Evolutionary conservation across 2,888 invertebrate species (phyloP), one percentile per base, ranked within the genome.

Genomic region (Alviniconcha strummeri): DNA sequence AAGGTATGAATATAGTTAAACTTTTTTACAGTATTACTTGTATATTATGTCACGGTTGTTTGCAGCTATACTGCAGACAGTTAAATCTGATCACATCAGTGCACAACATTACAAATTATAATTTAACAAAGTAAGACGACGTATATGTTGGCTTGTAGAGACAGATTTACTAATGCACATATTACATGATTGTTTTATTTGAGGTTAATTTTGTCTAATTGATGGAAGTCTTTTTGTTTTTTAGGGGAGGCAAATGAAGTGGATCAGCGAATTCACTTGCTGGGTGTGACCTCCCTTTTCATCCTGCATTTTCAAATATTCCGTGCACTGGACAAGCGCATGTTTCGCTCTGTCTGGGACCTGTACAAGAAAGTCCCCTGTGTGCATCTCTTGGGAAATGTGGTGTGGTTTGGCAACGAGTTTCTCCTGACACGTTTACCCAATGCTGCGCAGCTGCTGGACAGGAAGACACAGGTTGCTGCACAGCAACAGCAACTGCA

Each of bases 321-420:
- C 94, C 96, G 97, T 78, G 95, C 95, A 89, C 95, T 95, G 89
- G 97, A 98, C 93, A 96, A 96, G 91, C 97, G 96, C 93, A 93
- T 96, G 76, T 95, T 97, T 82, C 96, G 96, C 93, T 94, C 95
- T 81, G 92, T 97, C 57, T 94, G 96, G 89, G 98, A 98, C 89
- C 93, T 96, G 6, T 96, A 97, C 93, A 96, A 95, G 91, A 97
- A 96, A 95, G 96, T 96, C 92, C 96, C 96, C 87, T 96, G 96
- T 64, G 96, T 98, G 84, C 96, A 96, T 77, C 94, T 99, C 64
- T 95, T 96, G 84, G 97, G 97, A 1, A 97, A 97, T 91, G 95
- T 96, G 19, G 93, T 97, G 82, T 98, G 98, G 97, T 96, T 96
- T 90, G 97, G 98, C 0, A 96, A 96, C 92, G 95, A 96, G 89